Percentiles rank a stretch among this genome's conserved stretches.
phyloP scores from a whole-genome alignment of 2,888 invertebrate species.

The Lamproptera curius region DNA sequence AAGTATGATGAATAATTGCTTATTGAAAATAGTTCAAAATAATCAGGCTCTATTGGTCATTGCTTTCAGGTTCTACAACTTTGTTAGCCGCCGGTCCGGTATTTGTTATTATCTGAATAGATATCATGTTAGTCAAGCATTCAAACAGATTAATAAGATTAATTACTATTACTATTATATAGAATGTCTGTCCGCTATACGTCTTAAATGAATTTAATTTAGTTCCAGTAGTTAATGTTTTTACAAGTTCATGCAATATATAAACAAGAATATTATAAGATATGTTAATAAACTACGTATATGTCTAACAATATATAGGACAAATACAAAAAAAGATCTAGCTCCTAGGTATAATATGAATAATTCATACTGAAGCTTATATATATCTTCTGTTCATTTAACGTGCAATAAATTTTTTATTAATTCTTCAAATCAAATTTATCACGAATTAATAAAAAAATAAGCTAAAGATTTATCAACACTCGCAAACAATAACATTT shows the following conservation, averaged over 20 bases:
- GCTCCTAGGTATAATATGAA: no score
- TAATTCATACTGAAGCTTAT: neutral
- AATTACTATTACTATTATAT: neutral
- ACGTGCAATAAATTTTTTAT: neutral
- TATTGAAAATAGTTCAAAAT: conserved; percentile 36
- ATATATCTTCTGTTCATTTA: neutral
- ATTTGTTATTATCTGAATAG: conserved; percentile 9
- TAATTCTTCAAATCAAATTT: neutral
- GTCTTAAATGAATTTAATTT: neutral
- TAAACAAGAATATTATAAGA: neutral
- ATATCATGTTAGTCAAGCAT: conserved; percentile 6
- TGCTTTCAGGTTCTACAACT: conserved; percentile 21
- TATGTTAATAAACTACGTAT: neutral
- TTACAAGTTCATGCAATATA: neutral
- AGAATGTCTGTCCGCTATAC: neutral
- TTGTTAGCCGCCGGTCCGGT: conserved; percentile 3
- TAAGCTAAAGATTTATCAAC: neutral
- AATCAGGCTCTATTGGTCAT: conserved; percentile 6
- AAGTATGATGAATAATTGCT: conserved; percentile 38
- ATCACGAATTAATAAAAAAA: neutral
- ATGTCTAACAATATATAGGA: neutral
- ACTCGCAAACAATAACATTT: neutral
- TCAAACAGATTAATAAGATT: conserved; percentile 2
- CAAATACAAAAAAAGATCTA: no score
- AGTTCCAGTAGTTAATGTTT: neutral